A percentile compares a stretch with the other conserved stretches of the same genome.
Evolutionary conservation across 2,797 vertebrate species (phyloP).

Genomic region (Ceyx erithaca): DNA sequence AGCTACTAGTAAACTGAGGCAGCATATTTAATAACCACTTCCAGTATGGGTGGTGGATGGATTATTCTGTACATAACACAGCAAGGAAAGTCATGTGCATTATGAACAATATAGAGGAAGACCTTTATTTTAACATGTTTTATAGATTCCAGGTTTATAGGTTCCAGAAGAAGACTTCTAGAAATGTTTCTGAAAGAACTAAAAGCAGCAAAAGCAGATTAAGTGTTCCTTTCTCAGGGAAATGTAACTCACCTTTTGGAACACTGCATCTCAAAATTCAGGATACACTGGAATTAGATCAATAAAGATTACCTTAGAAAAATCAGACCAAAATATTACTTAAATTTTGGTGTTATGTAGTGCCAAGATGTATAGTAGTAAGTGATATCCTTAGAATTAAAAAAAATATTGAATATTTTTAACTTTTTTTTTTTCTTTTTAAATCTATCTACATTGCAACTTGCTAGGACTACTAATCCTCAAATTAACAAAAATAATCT

Average conservation of each 20-base stretch:
- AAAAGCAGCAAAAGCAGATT: conserved; percentile 31
- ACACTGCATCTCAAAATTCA: background rate
- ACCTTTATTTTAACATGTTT: conserved; percentile 23
- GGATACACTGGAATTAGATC: background rate
- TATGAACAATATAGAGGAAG: conserved; percentile 19
- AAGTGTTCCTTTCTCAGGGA: conserved; percentile 5
- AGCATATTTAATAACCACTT: conserved; percentile 62
- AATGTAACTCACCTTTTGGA: background rate
- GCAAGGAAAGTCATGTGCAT: background rate
- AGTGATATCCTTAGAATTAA: background rate
- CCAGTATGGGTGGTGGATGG: conserved; percentile 31
- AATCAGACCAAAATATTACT: background rate
- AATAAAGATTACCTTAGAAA: background rate
- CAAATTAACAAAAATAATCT: background rate
- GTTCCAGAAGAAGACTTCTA: conserved; percentile 37
- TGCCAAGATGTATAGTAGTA: background rate
- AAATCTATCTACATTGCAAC: background rate
- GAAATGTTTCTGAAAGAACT: conserved; percentile 28
- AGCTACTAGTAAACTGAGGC: conserved; percentile 70
- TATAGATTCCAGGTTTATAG: background rate
- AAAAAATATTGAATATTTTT: background rate
- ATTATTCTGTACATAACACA: conserved; percentile 5
- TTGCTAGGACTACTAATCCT: background rate
- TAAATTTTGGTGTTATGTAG: background rate
- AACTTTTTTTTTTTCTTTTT: background rate